Conservation (phyloP, 2,113 vertebrate species). For the Passerina amoena region DNA sequence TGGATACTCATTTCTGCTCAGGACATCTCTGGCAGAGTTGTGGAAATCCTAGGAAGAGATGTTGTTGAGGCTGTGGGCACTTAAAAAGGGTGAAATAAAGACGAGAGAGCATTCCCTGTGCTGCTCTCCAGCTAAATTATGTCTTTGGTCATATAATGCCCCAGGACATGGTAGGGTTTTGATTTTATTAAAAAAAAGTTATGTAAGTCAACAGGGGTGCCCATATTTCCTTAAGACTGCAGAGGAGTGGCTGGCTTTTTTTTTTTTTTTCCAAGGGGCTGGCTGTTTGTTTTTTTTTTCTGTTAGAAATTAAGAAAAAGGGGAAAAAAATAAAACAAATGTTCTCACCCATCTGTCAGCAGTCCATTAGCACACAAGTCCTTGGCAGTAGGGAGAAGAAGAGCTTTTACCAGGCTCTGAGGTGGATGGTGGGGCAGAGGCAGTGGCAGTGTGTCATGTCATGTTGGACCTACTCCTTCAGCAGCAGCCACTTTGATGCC, state of each 20-base stretch:
- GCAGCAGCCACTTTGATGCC: background rate
- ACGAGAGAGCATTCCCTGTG: background rate
- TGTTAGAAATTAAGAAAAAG: background rate
- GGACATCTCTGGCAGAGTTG: background rate
- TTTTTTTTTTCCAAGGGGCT: background rate
- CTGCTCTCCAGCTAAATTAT: background rate
- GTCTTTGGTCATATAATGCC: background rate
- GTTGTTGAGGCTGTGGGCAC: rapidly evolving
- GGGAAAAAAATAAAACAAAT: background rate
- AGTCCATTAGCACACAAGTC: background rate
- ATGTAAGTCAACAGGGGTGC: background rate
- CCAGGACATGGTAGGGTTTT: background rate
- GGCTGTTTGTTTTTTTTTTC: rapidly evolving
- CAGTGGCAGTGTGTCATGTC: background rate
- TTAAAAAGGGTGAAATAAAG: background rate
- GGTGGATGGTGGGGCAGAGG: background rate
- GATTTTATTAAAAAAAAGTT: background rate
- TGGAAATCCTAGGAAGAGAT: background rate
- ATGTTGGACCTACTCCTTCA: background rate
- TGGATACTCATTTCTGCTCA: background rate
- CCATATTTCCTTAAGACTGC: background rate
- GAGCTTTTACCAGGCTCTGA: background rate
- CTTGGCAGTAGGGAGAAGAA: background rate
- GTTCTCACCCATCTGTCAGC: background rate
- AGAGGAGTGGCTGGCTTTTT: background rate